Evolutionary conservation across 2,888 invertebrate genomes (phyloP).

Genomic region (Drosophila tanythrix): DNA sequence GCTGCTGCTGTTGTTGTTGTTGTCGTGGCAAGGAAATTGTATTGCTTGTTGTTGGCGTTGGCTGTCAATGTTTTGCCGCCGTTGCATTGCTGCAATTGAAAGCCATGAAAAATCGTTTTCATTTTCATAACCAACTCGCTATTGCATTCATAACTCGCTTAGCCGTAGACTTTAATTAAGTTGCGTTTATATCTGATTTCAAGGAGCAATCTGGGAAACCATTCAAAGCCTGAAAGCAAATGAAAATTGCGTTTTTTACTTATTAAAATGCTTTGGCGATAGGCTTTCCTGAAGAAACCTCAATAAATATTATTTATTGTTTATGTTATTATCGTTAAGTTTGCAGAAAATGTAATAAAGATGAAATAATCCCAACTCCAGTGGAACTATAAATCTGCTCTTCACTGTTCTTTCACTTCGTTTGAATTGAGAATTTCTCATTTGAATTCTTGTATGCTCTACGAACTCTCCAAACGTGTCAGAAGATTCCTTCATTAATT

Average conservation of each 20-base stretch:
- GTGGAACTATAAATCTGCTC: not conserved
- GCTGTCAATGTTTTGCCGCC: constrained; percentile 53
- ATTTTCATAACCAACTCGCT: constrained; percentile 67
- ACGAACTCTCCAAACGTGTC: not conserved
- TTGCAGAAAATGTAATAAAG: not conserved
- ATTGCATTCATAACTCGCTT: constrained; percentile 23
- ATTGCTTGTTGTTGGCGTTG: constrained; percentile 43
- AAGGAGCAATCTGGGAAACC: not conserved
- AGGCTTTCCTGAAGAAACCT: not conserved
- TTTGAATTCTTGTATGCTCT: not conserved
- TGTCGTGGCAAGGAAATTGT: constrained; percentile 61
- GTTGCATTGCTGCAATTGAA: constrained; percentile 59
- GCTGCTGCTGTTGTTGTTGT: constrained; percentile 17
- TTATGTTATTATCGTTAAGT: not conserved
- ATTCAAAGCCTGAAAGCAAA: not conserved
- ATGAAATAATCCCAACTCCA: not conserved
- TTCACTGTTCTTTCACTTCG: not conserved
- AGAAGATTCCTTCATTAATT: not conserved
- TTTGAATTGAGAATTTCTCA: not conserved
- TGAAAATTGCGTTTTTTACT: not conserved
- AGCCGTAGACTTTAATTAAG: constrained; percentile 17
- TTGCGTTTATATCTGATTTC: not conserved
- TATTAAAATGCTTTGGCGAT: not conserved
- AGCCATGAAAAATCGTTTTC: constrained; percentile 61
- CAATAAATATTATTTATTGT: not conserved